phyloP scores from a whole-genome alignment of 2,888 invertebrate genomes.

The Acronicta aceris region DNA sequence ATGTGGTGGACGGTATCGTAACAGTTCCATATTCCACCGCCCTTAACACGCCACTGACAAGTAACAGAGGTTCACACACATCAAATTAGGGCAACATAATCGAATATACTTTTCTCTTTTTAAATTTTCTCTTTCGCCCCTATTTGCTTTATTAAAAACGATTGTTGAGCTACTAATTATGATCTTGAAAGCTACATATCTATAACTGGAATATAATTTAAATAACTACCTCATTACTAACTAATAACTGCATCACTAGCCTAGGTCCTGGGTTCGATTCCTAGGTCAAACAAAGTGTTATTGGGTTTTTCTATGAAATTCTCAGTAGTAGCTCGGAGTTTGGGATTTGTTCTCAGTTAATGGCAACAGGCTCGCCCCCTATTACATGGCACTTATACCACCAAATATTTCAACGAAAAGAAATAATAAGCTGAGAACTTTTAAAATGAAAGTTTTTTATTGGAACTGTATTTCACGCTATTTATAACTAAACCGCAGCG shows the following conservation, averaged over 20 bases:
- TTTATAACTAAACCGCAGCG: not conserved
- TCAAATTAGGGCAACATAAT: slow-evolving; percentile 56
- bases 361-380: no score
- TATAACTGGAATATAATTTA: not conserved
- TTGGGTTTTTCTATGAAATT: no score
- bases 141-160: slow-evolving; percentile 2
- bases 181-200: not conserved
- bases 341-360: no score
- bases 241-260: no score
- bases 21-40: slow-evolving; percentile 49
- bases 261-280: no score
- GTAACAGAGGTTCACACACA: slow-evolving; percentile 45
- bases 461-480: slow-evolving; percentile 10
- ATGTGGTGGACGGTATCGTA: slow-evolving; percentile 63
- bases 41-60: slow-evolving; percentile 47
- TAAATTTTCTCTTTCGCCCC: no score
- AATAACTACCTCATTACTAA: no score
- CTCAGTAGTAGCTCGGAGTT: no score
- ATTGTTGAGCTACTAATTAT: not conserved
- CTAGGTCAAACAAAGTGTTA: no score
- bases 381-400: no score
- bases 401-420: no score
- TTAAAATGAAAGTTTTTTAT: not conserved
- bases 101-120: slow-evolving; percentile 45
- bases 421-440: no score